Evolutionary conservation across 2,888 invertebrate genomes (phyloP).

Genomic region (Cantharis flavilabris): DNA sequence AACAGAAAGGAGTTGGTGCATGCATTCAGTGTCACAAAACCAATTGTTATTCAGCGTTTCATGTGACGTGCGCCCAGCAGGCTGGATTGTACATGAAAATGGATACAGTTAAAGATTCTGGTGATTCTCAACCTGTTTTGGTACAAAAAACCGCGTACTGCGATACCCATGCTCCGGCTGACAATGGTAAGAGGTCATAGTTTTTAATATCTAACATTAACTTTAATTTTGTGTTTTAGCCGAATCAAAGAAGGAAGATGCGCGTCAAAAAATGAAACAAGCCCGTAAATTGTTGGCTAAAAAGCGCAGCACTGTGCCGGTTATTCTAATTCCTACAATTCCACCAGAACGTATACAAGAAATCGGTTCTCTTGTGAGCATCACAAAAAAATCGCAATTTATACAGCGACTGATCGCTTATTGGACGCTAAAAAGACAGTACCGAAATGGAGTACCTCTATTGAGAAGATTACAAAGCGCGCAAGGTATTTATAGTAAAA

Average conservation of each 20-base stretch:
- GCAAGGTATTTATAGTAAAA: constrained; percentile 45
- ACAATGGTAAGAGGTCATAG: constrained; percentile 46
- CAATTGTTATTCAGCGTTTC: constrained; percentile 97
- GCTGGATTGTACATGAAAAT: constrained; percentile 95
- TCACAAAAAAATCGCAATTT: constrained; percentile 79
- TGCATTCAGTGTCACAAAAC: constrained; percentile 98
- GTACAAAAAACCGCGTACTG: constrained; percentile 97
- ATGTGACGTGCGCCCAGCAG: constrained; percentile 98
- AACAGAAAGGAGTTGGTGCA: constrained; percentile 88
- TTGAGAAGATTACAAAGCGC: constrained; percentile 78
- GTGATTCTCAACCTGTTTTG: constrained; percentile 68
- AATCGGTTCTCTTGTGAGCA: constrained; percentile 77
- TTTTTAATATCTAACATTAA: too few relatives aligned
- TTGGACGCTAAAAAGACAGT: constrained; percentile 96
- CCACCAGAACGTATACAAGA: constrained; percentile 87
- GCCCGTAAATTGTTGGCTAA: constrained; percentile 86
- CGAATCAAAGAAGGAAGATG: constrained; percentile 62
- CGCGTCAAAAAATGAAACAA: constrained; percentile 82
- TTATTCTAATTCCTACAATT: constrained; percentile 92
- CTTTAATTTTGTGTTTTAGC: neutral
- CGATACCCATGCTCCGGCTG: constrained; percentile 87
- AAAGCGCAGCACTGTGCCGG: constrained; percentile 82
- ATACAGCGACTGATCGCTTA: constrained; percentile 90
- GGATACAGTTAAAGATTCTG: constrained; percentile 78
- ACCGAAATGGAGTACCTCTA: constrained; percentile 93